Conservation (phyloP, 2,797 vertebrate species). For the Sciaenops ocellatus region DNA sequence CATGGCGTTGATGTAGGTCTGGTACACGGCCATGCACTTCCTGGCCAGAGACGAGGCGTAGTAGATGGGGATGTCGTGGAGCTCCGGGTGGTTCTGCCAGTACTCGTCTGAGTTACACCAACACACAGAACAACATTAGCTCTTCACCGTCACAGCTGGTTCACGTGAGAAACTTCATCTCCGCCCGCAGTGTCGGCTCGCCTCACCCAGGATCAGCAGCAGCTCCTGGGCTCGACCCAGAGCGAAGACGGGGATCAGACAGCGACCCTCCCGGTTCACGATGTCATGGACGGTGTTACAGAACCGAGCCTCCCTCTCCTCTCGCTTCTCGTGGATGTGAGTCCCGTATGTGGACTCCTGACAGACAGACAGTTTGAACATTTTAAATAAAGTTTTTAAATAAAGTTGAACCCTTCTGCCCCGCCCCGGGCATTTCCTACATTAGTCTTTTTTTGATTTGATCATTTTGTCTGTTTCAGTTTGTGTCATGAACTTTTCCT, state of each 20-base stretch:
- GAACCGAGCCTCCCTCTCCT: constrained; percentile 95
- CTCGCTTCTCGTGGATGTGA: constrained; percentile 96
- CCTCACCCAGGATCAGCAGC: constrained; percentile 93
- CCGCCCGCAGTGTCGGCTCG: neutral
- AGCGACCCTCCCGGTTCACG: constrained; percentile 94
- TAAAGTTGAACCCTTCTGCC: too few relatives aligned
- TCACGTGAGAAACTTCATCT: too few relatives aligned
- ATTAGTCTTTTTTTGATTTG: too few relatives aligned
- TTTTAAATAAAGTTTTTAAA: too few relatives aligned
- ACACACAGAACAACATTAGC: too few relatives aligned
- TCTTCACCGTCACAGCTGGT: too few relatives aligned
- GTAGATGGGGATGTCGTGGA: constrained; percentile 94
- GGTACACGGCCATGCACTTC: constrained; percentile 97
- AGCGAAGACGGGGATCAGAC: constrained; percentile 90
- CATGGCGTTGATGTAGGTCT: constrained; percentile 96
- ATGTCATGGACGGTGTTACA: constrained; percentile 98
- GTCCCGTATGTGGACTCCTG: constrained; percentile 97
- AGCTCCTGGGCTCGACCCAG: constrained; percentile 95
- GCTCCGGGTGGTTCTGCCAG: constrained; percentile 97
- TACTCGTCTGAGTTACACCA: constrained; percentile 85
- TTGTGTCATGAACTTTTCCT: too few relatives aligned
- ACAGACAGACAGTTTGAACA: too few relatives aligned
- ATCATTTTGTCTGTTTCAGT: too few relatives aligned
- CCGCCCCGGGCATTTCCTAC: too few relatives aligned
- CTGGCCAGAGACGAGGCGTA: constrained; percentile 95